phyloP scores from a whole-genome alignment of 2,888 invertebrate species.

The Rotaria sp. region DNA sequence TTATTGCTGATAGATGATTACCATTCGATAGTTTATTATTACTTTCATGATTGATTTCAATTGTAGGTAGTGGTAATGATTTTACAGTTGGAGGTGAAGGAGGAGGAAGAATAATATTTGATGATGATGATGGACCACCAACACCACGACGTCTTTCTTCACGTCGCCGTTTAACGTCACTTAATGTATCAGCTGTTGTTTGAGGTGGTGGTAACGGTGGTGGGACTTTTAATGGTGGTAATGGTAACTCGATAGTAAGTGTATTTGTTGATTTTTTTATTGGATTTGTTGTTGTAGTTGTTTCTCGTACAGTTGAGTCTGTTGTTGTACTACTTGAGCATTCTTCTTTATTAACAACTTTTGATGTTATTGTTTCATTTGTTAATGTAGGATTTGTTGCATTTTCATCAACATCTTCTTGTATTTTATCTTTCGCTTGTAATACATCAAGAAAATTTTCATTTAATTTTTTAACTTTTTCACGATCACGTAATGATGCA shows the following conservation, averaged over 20 bases:
- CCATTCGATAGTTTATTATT: not conserved
- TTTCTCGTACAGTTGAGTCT: not conserved
- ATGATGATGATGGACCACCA: not conserved
- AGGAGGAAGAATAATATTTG: not conserved
- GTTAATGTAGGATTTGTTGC: not conserved
- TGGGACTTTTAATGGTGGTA: not conserved
- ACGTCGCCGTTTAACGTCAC: conserved; percentile 11
- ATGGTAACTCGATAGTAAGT: not conserved
- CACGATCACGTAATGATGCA: conserved; percentile 34
- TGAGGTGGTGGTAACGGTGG: not conserved
- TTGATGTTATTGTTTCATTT: not conserved
- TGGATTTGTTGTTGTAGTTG: not conserved
- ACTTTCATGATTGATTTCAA: not conserved
- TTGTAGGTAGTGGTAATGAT: not conserved
- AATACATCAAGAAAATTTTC: conserved; percentile 15
- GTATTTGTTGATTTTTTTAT: not conserved
- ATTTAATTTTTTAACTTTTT: conserved; percentile 30
- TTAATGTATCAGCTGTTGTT: not conserved
- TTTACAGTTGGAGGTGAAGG: not conserved
- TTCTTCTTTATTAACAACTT: not conserved
- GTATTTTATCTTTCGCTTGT: conserved; percentile 11
- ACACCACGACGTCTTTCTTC: not conserved
- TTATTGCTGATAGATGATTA: not conserved
- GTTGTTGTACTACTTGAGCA: not conserved
- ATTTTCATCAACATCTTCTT: conserved; percentile 7